Evolutionary conservation across 2,888 invertebrate species (phyloP).

Genomic region (Andrena chrysosceles): DNA sequence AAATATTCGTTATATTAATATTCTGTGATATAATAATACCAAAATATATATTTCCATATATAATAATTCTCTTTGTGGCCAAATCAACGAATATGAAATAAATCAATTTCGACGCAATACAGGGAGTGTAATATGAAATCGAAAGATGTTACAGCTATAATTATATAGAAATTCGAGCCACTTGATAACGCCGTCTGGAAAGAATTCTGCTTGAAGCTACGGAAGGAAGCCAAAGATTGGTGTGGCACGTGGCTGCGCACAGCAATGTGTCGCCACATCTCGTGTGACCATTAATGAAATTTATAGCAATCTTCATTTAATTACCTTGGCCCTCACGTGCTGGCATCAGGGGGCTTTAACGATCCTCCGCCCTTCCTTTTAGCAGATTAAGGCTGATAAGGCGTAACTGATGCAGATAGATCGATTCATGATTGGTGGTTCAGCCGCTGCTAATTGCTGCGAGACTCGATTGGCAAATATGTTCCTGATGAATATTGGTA

Average conservation of each 20-base stretch:
- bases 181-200: neutral
- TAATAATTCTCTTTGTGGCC: neutral
- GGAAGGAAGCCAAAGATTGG: neutral
- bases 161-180: neutral
- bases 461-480: conserved; percentile 22
- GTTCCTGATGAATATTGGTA: conserved; percentile 29
- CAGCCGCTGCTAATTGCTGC: conserved; percentile 46
- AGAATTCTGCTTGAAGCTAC: neutral
- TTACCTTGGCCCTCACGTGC: conserved; percentile 53
- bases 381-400: conserved; percentile 62
- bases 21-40: no score
- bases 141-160: neutral
- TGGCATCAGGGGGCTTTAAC: conserved; percentile 43
- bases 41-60: neutral
- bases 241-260: conserved; percentile 23
- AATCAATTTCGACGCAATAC: neutral
- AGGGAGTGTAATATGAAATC: neutral
- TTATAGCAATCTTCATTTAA: conserved; percentile 54
- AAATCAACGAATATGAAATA: conserved; percentile 1
- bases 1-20: neutral
- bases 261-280: conserved; percentile 2
- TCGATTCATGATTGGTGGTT: conserved; percentile 60
- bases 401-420: conserved; percentile 56
- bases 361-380: conserved; percentile 59
- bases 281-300: conserved; percentile 43